Evolutionary conservation across 2,797 vertebrate genomes (phyloP).

Genomic region (Rhynchotus rufescens): DNA sequence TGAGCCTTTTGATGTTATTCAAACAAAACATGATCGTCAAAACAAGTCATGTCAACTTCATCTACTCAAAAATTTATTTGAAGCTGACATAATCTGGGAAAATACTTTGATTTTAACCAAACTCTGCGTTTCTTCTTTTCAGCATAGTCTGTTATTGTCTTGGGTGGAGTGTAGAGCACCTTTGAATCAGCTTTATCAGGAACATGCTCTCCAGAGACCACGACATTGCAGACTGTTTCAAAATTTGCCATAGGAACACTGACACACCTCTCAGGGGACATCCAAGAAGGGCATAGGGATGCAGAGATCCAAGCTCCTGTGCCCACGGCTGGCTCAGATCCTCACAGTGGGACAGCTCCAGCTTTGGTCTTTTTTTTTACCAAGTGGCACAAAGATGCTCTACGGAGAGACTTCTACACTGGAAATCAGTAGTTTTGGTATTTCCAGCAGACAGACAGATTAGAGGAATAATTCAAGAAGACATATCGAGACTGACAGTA

Average conservation of each 20-base stretch:
- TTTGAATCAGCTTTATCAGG: not conserved
- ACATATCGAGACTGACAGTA: not conserved
- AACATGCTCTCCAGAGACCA: not conserved
- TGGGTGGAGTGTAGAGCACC: too few species aligned
- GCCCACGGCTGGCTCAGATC: not conserved
- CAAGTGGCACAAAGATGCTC: not conserved
- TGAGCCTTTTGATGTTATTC: slow-evolving; percentile 5
- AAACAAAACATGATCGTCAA: slow-evolving; percentile 30
- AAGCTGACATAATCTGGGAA: not conserved
- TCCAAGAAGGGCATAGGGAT: not conserved
- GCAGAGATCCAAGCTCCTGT: not conserved
- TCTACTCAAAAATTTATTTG: not conserved
- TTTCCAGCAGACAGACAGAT: not conserved
- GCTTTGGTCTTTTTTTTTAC: not conserved
- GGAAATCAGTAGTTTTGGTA: not conserved
- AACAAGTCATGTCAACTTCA: slow-evolving; percentile 19
- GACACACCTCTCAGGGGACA: not conserved
- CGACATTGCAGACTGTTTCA: not conserved
- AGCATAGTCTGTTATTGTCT: not conserved
- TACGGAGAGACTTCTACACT: not conserved
- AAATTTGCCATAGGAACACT: not conserved
- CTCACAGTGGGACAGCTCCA: not conserved
- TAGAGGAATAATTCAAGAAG: not conserved
- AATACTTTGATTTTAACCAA: slow-evolving; percentile 1
- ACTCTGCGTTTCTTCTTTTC: not conserved